Evolutionary conservation across 1,140 invertebrate species (phyloP), one percentile per base, ranked within the genome.

Genomic region (Teleopsis dalmanni): DNA sequence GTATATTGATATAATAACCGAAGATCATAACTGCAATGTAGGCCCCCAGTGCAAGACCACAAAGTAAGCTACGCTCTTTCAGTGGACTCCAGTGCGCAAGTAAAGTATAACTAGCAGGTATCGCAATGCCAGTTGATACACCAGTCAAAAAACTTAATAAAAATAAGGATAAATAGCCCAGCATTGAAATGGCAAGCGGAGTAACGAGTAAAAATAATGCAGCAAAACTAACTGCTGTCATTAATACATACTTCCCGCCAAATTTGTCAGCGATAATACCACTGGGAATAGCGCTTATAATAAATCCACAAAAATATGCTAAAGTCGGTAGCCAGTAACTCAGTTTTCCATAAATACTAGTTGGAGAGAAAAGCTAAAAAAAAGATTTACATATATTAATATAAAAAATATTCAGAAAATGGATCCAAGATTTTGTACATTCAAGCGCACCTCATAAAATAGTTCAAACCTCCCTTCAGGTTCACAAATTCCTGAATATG

Each of bases 1-100:
- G n/a, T n/a, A n/a, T n/a, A n/a, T n/a, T n/a, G n/a, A n/a, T n/a
- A n/a, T n/a, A n/a, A n/a, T n/a, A n/a, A n/a, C n/a, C n/a, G n/a
- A n/a, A n/a, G n/a, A n/a, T n/a, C n/a, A n/a, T n/a, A n/a, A n/a
- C n/a, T n/a, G n/a, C n/a, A n/a, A n/a, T n/a, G n/a, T n/a, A n/a
- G n/a, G n/a, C n/a, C n/a, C 83, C 81, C 52, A 84, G 82, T 2
- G 86, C 84, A 18, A 87, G 59, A 0, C 85, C 82, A 3, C 84
- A 85, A 47, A 87, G 77, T 56, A 81, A 79, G 0, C 82, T 81
- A 55, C 85, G 75, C 66, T 88, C 86, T 8, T 77, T 75, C 1
- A 80, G 69, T 0, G 86, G 85, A 0, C 83, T 81, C 86, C 86
- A 88, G 55, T 83, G 78, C 2, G 85, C 82, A 4, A 88, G 65